Base-by-base conservation (phyloP, 2,113 vertebrate genomes). In the Toxotes chatareus region DNA sequence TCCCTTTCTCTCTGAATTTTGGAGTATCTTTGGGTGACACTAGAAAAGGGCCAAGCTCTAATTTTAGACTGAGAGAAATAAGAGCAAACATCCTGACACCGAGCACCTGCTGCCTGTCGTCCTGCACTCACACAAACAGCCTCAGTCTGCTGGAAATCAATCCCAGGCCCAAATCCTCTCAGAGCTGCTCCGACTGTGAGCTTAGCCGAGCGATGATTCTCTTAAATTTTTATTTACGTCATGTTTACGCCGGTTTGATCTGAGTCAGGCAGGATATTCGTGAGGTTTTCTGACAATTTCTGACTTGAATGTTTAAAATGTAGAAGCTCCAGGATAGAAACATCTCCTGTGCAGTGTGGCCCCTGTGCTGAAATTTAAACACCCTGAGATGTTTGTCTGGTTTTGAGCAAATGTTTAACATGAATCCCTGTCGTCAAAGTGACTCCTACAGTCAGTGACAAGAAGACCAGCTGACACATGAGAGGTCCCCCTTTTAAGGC, bases 41-140 rank as follows among this genome's bases (percentile, higher is more conserved):
- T 65, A 84, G 84, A 75, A 86, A 86, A 80, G 66, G 77, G 82
- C 64, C 84, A 76, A 32, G 12, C 74, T 82, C 93, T 95, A 93
- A 94, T 91, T 95, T 94, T 95, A 94, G 93, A 38, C 23, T 1
- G 55, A 63, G 61, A 81, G 89, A 91, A 90, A 89, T 84, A 81
- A 88, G 87, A 89, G 84, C 67, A 87, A 89, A 89, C 80, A 62
- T 86, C 79, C 71, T 89, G 91, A 92, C 93, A 86, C 67, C 69
- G 34, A 89, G 79, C 93, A 93, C 88, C 91, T 94, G 92, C 86
- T 92, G 88, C 79, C 61, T 67, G 86, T 82, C 46, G 84, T 86
- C 88, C 88, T 44, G 47, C 70, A 53, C 72, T 79, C 82, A 63
- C 44, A 80, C 81, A 85, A 82, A 87, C 80, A 83, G 65, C 85